phyloP scores from a whole-genome alignment of 2,797 vertebrate genomes.

The Propithecus deckenii region DNA sequence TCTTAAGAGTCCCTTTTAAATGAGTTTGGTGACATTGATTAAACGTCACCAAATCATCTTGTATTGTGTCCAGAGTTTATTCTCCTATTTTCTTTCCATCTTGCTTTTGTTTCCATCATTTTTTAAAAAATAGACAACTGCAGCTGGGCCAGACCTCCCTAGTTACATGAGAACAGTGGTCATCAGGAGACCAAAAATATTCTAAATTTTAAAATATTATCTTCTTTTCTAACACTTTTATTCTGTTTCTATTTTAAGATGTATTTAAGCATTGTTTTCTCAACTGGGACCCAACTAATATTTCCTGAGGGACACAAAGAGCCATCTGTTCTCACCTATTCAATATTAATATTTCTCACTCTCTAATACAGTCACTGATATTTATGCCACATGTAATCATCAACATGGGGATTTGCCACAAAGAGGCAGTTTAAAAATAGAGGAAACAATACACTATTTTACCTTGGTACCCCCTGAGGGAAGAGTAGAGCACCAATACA shows the following conservation, averaged over 20 bases:
- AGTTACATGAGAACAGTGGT: not conserved
- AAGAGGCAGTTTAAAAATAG: not conserved
- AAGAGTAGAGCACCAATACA: not conserved
- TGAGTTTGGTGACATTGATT: not conserved
- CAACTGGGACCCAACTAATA: not conserved
- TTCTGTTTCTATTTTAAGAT: not conserved
- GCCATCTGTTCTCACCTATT: not conserved
- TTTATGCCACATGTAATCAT: not conserved
- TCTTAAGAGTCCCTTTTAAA: not conserved
- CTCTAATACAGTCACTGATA: not conserved
- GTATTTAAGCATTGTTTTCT: not conserved
- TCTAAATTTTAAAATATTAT: not conserved
- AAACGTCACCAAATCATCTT: not conserved
- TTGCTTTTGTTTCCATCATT: not conserved
- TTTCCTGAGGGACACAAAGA: not conserved
- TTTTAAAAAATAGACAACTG: not conserved
- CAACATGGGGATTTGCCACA: not conserved
- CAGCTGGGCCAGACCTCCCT: not conserved
- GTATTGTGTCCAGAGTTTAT: not conserved
- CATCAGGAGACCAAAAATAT: not conserved
- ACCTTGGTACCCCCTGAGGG: not conserved
- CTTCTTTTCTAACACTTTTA: not conserved
- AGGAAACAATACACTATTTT: not conserved
- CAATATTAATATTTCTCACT: not conserved
- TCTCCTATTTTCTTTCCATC: not conserved